Evolutionary conservation across 2,797 vertebrate species (phyloP), one percentile per base, ranked within the genome.

Genomic region (Coranthus polyacanthus): DNA sequence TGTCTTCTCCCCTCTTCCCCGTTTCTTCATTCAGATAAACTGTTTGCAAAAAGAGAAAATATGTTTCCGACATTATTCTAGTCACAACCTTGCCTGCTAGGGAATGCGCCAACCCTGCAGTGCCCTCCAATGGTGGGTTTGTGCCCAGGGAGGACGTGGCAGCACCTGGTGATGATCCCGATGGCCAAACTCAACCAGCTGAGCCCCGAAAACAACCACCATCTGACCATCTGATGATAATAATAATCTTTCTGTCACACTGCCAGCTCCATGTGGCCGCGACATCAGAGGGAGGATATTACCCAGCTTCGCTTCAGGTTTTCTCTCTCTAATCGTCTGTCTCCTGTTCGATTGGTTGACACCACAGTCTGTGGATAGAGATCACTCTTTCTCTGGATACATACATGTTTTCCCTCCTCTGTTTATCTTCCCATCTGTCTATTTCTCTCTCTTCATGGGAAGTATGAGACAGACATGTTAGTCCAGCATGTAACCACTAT

Each of bases 181-280:
- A 69, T 63, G 83, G 82, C 82, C 91, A 90, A 90, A 73, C 86
- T 87, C 76, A 75, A 84, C 83, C 92, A 93, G 89, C 91, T 91
- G 90, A 93, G 75, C 0, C 86, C 86, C 9, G 81, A 90, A 90
- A 92, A 86, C 87, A 87, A 85, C 93, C 91, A 91, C 85, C 87
- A 90, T 92, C 89, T 92, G 90, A 93, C 92, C 92, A 93, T 88
- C 83, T 90, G 88, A 91, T 66, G 68, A 68, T 70, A 53, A 75
- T 78, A 81, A 84, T 86, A 71, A 81, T 85, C 75, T 72, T 79
- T 69, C 79, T 89, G 70, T 77, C 85, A 67, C 76, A 45, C 82
- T 79, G 82, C 89, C 85, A 87, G 81, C 81, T 86, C 88, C 82
- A 71, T 73, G 89, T 88, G 71, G 63, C 76, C 47, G 17, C 52